Percentiles rank a stretch among this genome's conserved stretches.
Conservation (phyloP, 2,113 vertebrate species). For the Notothenia coriiceps region DNA sequence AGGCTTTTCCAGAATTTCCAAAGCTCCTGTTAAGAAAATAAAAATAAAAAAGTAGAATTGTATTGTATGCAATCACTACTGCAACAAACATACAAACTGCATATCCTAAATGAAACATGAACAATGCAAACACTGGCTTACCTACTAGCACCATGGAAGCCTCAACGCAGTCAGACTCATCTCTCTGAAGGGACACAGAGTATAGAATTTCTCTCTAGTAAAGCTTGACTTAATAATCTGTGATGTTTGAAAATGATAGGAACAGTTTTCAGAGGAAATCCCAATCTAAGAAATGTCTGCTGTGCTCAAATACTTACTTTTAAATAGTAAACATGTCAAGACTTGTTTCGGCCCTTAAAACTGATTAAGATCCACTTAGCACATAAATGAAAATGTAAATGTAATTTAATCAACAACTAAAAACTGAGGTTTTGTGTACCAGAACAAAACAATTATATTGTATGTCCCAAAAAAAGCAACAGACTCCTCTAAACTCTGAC, state of each 20-base stretch:
- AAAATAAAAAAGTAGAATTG: background rate
- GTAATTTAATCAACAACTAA: background rate
- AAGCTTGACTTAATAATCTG: background rate
- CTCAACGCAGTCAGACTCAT: conserved; percentile 84
- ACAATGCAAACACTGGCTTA: conserved; percentile 71
- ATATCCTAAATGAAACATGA: background rate
- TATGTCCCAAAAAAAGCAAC: background rate
- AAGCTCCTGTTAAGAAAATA: conserved; percentile 69
- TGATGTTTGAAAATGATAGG: background rate
- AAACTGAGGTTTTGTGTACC: no score
- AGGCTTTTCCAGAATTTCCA: conserved; percentile 83
- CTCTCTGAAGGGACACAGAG: conserved; percentile 68
- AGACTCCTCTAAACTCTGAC: background rate
- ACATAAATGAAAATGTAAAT: background rate
- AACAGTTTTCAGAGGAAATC: background rate
- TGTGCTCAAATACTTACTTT: background rate
- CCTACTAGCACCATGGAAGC: conserved; percentile 91
- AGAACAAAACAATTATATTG: background rate
- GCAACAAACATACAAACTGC: background rate
- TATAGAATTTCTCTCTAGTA: background rate
- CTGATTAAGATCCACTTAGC: background rate
- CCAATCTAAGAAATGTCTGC: background rate
- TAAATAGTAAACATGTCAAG: background rate
- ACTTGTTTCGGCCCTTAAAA: background rate
- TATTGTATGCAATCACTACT: background rate